Evolutionary conservation across 37 sponge, comb jelly and placozoan species (phyloP).

Genomic region (Amphimedon queenslandica): DNA sequence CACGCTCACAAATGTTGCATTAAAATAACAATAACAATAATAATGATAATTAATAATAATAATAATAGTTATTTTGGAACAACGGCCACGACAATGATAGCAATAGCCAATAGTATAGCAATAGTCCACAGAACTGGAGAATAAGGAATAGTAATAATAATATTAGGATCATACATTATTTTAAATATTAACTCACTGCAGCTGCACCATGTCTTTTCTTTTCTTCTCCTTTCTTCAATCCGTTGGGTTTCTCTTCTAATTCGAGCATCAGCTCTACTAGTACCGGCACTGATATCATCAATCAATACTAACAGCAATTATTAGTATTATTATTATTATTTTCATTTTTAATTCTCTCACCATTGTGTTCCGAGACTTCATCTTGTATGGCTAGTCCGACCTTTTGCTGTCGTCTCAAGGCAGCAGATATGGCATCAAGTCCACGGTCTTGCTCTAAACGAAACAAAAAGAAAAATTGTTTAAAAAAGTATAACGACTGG

Average conservation of each 20-base stretch:
- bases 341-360: constrained; percentile 23
- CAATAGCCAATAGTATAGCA: constrained; percentile 15
- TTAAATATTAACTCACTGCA: too few relatives aligned
- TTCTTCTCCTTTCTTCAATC: constrained; percentile 27
- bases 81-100: constrained; percentile 28
- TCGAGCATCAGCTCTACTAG: constrained; percentile 19
- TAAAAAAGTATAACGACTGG: background rate
- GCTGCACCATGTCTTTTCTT: constrained; percentile 38
- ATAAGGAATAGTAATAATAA: background rate
- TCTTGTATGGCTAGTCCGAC: constrained; percentile 78
- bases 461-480: background rate
- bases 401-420: constrained; percentile 67
- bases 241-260: constrained; percentile 33
- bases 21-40: too few relatives aligned
- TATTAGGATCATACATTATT: background rate
- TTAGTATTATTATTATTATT: background rate
- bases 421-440: constrained; percentile 71
- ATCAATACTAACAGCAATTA: constrained; percentile 26
- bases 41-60: background rate
- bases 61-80: constrained; percentile 18
- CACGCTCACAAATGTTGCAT: too few relatives aligned
- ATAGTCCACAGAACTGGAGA: constrained; percentile 39
- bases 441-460: constrained; percentile 85
- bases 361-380: constrained; percentile 76
- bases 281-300: constrained; percentile 42